Evolutionary conservation across 2,797 vertebrate genomes (phyloP).

Genomic region (Rhincodon typus): DNA sequence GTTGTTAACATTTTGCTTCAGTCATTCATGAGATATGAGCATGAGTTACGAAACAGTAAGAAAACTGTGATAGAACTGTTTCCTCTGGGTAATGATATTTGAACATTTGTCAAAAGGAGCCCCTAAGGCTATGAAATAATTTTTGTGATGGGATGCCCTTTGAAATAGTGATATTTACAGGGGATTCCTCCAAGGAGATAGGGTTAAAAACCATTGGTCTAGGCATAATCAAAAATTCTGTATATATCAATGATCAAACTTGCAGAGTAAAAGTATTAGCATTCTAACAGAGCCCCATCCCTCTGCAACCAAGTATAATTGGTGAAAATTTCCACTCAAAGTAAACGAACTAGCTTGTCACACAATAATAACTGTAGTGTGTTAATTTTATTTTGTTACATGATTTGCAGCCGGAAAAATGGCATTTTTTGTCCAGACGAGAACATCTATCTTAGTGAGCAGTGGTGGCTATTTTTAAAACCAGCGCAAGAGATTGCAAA

Average conservation of each 20-base stretch:
- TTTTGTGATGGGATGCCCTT: neutral
- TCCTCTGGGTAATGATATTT: neutral
- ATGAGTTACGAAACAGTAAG: neutral
- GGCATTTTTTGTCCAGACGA: neutral
- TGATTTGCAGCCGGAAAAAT: neutral
- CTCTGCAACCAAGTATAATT: neutral
- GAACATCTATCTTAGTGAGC: neutral
- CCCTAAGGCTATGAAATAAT: neutral
- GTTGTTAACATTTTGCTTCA: neutral
- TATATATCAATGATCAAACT: neutral
- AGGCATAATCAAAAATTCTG: neutral
- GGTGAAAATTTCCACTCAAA: neutral
- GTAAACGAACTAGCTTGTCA: neutral
- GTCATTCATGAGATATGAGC: neutral
- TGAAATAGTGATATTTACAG: neutral
- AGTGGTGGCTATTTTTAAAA: neutral
- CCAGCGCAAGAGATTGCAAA: neutral
- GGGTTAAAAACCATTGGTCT: neutral
- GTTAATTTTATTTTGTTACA: neutral
- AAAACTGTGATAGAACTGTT: neutral
- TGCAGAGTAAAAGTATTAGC: neutral
- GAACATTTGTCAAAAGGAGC: neutral
- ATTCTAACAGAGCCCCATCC: neutral
- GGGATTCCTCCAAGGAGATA: neutral
- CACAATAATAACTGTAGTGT: neutral